Conservation (phyloP, 2,888 invertebrate species). For the Patella depressa region DNA sequence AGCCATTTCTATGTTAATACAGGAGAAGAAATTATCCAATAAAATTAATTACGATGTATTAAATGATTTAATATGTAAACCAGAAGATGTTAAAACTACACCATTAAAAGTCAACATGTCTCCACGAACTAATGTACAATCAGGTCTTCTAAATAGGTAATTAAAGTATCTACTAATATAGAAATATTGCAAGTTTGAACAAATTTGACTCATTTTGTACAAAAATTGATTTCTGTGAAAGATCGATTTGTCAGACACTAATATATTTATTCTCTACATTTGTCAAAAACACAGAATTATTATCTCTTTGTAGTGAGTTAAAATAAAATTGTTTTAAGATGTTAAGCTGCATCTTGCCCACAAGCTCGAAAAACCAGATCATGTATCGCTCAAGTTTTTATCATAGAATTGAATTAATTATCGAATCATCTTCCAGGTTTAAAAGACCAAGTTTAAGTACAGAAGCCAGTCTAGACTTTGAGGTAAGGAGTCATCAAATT, state of each 20-base stretch:
- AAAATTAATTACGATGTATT: slow-evolving; percentile 99
- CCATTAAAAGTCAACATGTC: neutral
- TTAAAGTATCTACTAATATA: too few species aligned
- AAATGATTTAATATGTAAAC: slow-evolving; percentile 77
- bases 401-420: slow-evolving; percentile 2
- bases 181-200: too few species aligned
- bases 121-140: neutral
- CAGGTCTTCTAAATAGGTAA: slow-evolving; percentile 1
- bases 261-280: too few species aligned
- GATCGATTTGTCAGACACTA: too few species aligned
- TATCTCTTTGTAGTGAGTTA: too few species aligned
- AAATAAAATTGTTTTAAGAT: too few species aligned
- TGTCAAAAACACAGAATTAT: too few species aligned
- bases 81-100: slow-evolving; percentile 24
- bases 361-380: too few species aligned
- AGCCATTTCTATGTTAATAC: slow-evolving; percentile 95
- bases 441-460: slow-evolving; percentile 37
- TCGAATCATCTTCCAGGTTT: slow-evolving; percentile 31
- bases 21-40: slow-evolving; percentile 93
- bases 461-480: slow-evolving; percentile 30
- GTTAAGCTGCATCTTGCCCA: too few species aligned
- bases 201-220: too few species aligned
- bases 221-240: too few species aligned
- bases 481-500: slow-evolving; percentile 13
- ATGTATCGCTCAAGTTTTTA: neutral